phyloP scores from a whole-genome alignment of 2,888 invertebrate genomes.

The Phaonia tiefii region DNA sequence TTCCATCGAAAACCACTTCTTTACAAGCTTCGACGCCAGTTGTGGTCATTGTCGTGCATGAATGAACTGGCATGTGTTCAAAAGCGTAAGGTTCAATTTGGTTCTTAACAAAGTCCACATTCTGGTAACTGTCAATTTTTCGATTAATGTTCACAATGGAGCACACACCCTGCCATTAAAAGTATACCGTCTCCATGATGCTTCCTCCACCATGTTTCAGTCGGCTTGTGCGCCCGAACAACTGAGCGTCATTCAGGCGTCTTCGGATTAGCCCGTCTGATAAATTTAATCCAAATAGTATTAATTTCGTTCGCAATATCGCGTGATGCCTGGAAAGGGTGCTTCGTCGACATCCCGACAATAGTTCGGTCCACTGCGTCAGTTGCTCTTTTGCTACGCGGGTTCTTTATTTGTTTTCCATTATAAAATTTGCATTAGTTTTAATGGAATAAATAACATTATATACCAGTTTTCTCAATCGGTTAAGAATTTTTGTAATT shows the following conservation, averaged over 20 bases:
- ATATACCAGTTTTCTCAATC: too few relatives aligned
- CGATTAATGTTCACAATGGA: slow-evolving; percentile 2
- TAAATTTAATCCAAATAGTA: background rate
- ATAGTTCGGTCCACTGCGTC: background rate
- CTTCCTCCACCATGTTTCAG: background rate
- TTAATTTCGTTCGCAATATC: background rate
- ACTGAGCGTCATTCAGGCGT: background rate
- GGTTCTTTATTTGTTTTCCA: too few relatives aligned
- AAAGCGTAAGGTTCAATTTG: too few relatives aligned
- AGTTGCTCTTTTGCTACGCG: background rate
- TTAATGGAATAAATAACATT: too few relatives aligned
- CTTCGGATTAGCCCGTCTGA: background rate
- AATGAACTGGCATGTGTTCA: slow-evolving; percentile 1
- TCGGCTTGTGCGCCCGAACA: background rate
- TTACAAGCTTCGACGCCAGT: too few relatives aligned
- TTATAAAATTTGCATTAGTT: too few relatives aligned
- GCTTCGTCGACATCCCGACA: background rate
- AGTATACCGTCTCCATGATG: background rate
- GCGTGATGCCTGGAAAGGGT: background rate
- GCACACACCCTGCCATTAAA: slow-evolving; percentile 7
- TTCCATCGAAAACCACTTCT: too few relatives aligned
- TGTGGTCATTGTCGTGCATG: background rate
- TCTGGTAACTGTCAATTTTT: slow-evolving; percentile 8
- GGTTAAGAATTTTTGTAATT: too few relatives aligned
- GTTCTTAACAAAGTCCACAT: background rate